Conservation (phyloP, 2,797 vertebrate genomes). For the Sandelia bainsii region DNA sequence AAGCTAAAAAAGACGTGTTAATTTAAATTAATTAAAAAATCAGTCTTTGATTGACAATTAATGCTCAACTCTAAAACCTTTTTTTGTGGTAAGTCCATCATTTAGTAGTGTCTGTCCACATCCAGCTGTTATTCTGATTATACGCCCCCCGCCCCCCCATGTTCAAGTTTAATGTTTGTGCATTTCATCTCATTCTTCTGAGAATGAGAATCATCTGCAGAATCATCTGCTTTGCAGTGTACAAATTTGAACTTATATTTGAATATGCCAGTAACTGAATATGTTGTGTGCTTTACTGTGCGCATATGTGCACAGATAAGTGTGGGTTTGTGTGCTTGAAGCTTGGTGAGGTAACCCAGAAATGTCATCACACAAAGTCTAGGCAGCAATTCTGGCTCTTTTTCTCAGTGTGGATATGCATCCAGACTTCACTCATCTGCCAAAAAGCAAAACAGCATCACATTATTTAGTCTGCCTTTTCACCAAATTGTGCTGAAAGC, state of each 20-base stretch:
- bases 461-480: constrained; percentile 45
- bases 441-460: constrained; percentile 43
- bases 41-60: background rate
- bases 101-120: background rate
- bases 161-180: background rate
- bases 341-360: constrained; percentile 80
- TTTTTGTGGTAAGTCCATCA: background rate
- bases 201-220: too few relatives aligned
- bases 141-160: background rate
- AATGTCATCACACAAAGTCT: constrained; percentile 79
- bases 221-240: constrained; percentile 10
- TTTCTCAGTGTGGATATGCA: constrained; percentile 39
- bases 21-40: background rate
- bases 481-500: constrained; percentile 35
- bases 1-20: background rate
- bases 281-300: constrained; percentile 9
- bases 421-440: constrained; percentile 59
- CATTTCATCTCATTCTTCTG: constrained; percentile 20
- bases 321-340: constrained; percentile 46
- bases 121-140: constrained; percentile 1
- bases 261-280: constrained; percentile 21
- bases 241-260: constrained; percentile 37
- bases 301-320: constrained; percentile 14
- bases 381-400: constrained; percentile 56
- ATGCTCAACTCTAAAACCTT: background rate